Base-by-base conservation (phyloP, 2,113 vertebrate species). In the Elgaria multicarinata region DNA sequence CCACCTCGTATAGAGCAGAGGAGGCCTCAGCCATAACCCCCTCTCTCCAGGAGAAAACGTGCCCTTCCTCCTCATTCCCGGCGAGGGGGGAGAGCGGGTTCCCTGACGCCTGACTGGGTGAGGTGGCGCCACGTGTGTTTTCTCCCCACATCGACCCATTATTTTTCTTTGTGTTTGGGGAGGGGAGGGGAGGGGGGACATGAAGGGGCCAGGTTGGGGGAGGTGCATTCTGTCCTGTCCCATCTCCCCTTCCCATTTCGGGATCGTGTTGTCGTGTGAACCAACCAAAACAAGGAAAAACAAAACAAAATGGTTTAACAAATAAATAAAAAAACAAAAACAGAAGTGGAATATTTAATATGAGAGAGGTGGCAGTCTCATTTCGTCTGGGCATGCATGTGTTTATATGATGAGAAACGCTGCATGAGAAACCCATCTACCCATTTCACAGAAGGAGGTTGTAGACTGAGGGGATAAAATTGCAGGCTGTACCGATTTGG, bases 181-280 rank as follows among this genome's bases (percentile, higher is more conserved):
- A n/a, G 33, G 81, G 42, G 33, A 67, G 81, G 58, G 58, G 88
- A 62, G 12, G 3, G 31, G 72, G 58, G 81, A 77, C 80, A 62
- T 44, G 20, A 39, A 50, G 20, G 10, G n/a, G 33, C 83, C 24
- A 66, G 10, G 33, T 26, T 33, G 26, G 58, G 55, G 78, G 26
- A 2, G 44, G 24, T 39, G 72, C 55, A 53, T 39, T 67, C 72
- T 77, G 42, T 87, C 86, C 86, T 69, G 44, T 77, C 72, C 88
- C 72, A 77, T 55, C 88, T 85, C 81, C 82, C 44, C 62, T 89
- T 77, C 81, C 82, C 39, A 3, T 67, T 89, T 89, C n/a, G 74
- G 88, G 88, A 85, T 84, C 16, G 88, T 89, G 88, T 89, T 39
- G 88, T 89, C 82, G n/a, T 89, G 88, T 89, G 88, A 89, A 84